These are phyloP conservation scores for Mico argentatus DNA, from an alignment of 2,797 vertebrate species.

Conservation along the genomic window DNA sequence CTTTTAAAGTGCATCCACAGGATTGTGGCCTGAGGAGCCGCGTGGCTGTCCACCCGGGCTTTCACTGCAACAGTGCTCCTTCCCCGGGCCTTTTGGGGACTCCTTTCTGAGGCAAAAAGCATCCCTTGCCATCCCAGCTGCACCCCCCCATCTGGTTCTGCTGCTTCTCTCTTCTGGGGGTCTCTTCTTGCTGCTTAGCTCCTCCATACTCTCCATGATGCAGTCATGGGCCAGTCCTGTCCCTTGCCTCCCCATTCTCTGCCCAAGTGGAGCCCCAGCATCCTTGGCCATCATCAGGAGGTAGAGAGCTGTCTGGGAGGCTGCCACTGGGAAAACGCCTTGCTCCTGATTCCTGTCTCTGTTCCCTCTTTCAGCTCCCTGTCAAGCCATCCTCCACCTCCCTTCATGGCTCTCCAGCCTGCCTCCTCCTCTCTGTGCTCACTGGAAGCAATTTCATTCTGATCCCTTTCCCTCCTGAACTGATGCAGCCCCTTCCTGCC, in stretches of 20 bases:
- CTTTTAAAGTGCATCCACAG: neutral
- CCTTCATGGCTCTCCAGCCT: neutral
- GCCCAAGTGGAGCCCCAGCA: too few relatives aligned
- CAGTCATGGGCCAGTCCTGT: neutral
- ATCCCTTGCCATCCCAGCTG: neutral
- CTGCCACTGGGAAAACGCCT: neutral
- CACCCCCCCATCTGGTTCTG: neutral
- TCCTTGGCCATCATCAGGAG: fast-evolving
- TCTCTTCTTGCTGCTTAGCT: too few relatives aligned
- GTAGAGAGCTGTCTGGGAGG: too few relatives aligned
- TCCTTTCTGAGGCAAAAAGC: neutral
- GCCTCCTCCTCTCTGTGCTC: neutral
- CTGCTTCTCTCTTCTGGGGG: neutral
- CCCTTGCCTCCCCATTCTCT: neutral
- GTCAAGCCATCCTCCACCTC: fast-evolving
- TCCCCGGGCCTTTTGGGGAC: neutral
- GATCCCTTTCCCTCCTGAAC: neutral
- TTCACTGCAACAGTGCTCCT: neutral
- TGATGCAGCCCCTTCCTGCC: neutral
- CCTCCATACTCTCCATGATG: neutral
- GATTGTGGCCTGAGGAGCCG: neutral
- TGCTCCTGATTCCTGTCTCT: neutral
- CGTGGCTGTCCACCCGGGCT: too few relatives aligned
- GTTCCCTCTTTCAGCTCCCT: neutral
- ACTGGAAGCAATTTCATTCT: neutral